Base-by-base conservation (phyloP, 2,797 vertebrate species). In the Chelon labrosus region DNA sequence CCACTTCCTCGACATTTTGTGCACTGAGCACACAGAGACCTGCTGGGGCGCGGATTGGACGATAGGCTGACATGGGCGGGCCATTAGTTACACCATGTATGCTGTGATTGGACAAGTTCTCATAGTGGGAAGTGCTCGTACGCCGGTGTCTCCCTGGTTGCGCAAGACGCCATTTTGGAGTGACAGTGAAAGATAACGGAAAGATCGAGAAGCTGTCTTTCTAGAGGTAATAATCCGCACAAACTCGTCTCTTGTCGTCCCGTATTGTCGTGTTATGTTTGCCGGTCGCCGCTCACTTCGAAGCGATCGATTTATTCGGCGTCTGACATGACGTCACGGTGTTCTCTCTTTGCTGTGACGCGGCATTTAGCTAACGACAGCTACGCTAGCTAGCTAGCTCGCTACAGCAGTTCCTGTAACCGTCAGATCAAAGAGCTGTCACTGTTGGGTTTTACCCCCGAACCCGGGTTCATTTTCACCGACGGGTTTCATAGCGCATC, bases 131-230 rank as follows among this genome's bases (percentile, higher is more conserved):
- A 61, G 91, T 72, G 49, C 50, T 74, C 31, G 79, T 80, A 72
- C 88, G 73, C 93, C 91, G 91, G 92, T 86, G 86, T 93, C 85
- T 89, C 89, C 80, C 87, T 83, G 92, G 90, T 88, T 93, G 93
- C 90, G 89, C 93, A 91, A 93, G 91, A 94, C 94, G 94, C 95
- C 94, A 96, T 96, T 95, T 96, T 95, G 94, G 88, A 91, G 90
- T 94, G 92, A 92, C 93, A 89, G 91, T 84, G 86, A 87, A 89
- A 90, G 86, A 89, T 90, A 85, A 87, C 79, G 86, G 88, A 92
- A 93, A 87, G 88, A 90, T 91, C 91, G 77, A 92, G 92, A 93
- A 94, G 88, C 86, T 77, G 87, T 85, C 69, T 84, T 90, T 87
- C 57, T 89, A 80, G 66, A 94, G 94, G 93, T 94, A 90, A 94